Base-by-base conservation (phyloP, 2,113 vertebrate species). In the Plotosus lineatus region DNA sequence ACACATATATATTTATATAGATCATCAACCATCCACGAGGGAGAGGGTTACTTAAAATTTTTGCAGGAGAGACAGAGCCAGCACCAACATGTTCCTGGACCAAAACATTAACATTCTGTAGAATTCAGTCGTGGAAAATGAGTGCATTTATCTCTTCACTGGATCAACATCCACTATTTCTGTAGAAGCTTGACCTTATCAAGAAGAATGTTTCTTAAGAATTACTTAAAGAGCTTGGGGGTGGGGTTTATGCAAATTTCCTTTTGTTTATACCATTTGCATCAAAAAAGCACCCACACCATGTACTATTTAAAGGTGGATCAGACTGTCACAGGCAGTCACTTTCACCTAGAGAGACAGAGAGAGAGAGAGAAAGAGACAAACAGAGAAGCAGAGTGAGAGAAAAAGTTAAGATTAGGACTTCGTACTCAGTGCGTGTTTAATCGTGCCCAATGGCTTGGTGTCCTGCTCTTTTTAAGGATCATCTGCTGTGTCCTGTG, bases 401-500 rank as follows among this genome's bases (percentile, higher is more conserved):
- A 50, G 68, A 48, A 2, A 3, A 8, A 5, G 23, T 53, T 23
- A 63, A 6, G 14, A n/a, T 36, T 48, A 10, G 5, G 1, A 36
- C n/a, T 1, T 10, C 26, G 14, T 28, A 71, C n/a, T 46, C 1
- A 46, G 15, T 15, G 46, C 23, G 2, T 33, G 5, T 36, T 36
- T 60, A 61, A 65, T 14, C 31, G 55, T 40, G 14, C 33, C 2
- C 50, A 46, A 86, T 86, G 85, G 85, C 79, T 1, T 68, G 40
- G 7, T 28, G 53, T 60, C n/a, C 19, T 10, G 14, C 63, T 40
- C 6, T 79, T 1, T 66, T 77, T 0, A 80, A 86, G 56, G 63
- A 82, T 51, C 60, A 80, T 46, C 79, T 86, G 15, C 75, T 48
- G n/a, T 86, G 85, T 66, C 65, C 85, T 42, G 66, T 84, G 12